These are phyloP conservation scores for Stenodera caucasica DNA, from an alignment of 2,888 invertebrate genomes.

Conservation along the genomic window DNA sequence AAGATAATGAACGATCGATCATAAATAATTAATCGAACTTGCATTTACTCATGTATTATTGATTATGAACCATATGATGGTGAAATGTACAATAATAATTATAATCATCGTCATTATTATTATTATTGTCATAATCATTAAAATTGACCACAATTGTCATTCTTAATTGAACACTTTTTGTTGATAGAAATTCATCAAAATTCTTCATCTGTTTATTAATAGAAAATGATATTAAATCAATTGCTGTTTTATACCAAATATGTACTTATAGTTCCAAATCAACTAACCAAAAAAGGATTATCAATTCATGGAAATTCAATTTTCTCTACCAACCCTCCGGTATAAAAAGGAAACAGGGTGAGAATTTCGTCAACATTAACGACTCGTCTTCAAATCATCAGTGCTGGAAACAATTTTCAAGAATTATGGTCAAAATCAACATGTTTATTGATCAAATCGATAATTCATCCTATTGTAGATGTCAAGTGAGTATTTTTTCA, in stretches of 20 bases:
- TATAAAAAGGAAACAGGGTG: not conserved
- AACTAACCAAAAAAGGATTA: no score
- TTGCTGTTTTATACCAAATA: no score
- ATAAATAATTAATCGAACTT: constrained; percentile 53
- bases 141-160: constrained; percentile 44
- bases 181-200: constrained; percentile 46
- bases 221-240: not conserved
- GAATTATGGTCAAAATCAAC: not conserved
- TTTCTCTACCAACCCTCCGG: no score
- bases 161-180: constrained; percentile 47
- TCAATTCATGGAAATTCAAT: no score
- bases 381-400: no score
- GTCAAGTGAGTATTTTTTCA: not conserved
- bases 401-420: not conserved
- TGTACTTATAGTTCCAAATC: no score
- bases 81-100: constrained; percentile 28
- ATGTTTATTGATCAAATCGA: not conserved
- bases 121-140: not conserved
- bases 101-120: no score
- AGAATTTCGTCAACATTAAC: no score
- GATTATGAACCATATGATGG: constrained; percentile 50
- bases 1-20: constrained; percentile 52
- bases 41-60: constrained; percentile 51
- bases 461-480: not conserved
- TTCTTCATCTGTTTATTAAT: constrained; percentile 28